A percentile compares a stretch with the other conserved stretches of the same genome.
Evolutionary conservation across 1,140 invertebrate species (phyloP).

Genomic region (Globodera rostochiensis): DNA sequence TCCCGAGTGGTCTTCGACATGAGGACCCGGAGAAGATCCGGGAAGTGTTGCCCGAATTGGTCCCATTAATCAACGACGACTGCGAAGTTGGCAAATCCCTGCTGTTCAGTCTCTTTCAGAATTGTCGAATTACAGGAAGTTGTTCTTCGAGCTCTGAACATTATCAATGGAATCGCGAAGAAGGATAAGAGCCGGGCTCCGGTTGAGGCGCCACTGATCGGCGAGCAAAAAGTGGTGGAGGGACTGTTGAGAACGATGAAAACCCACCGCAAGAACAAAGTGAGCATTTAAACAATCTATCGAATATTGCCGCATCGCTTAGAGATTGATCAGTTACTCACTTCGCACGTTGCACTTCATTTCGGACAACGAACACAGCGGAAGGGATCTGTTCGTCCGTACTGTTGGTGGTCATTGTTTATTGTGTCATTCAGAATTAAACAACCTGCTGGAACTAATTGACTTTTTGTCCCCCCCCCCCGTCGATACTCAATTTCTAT

Average conservation of each 20-base stretch:
- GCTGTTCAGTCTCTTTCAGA: background rate
- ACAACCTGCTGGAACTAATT: no score
- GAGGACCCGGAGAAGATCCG: constrained; percentile 45
- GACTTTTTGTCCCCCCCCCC: no score
- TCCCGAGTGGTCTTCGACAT: constrained; percentile 16
- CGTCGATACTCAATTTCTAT: no score
- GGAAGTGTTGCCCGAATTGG: constrained; percentile 43
- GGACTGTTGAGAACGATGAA: constrained; percentile 33
- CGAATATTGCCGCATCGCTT: background rate
- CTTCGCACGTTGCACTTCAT: constrained; percentile 43
- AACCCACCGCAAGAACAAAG: constrained; percentile 44
- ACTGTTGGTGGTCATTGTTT: background rate
- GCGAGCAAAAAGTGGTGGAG: constrained; percentile 28
- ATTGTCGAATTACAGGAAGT: constrained; percentile 29
- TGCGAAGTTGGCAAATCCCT: constrained; percentile 29
- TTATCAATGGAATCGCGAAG: constrained; percentile 42
- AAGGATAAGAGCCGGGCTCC: constrained; percentile 26
- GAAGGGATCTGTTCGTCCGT: constrained; percentile 43
- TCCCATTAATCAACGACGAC: constrained; percentile 44
- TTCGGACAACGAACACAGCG: constrained; percentile 43
- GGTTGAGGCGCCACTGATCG: constrained; percentile 31
- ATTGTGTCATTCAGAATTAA: background rate
- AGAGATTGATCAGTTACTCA: constrained; percentile 37
- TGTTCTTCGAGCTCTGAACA: constrained; percentile 37
- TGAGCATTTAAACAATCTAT: background rate